These are phyloP conservation scores for Dasypus novemcinctus DNA, from an alignment of 2,113 vertebrate genomes.

Conservation along the genomic window DNA sequence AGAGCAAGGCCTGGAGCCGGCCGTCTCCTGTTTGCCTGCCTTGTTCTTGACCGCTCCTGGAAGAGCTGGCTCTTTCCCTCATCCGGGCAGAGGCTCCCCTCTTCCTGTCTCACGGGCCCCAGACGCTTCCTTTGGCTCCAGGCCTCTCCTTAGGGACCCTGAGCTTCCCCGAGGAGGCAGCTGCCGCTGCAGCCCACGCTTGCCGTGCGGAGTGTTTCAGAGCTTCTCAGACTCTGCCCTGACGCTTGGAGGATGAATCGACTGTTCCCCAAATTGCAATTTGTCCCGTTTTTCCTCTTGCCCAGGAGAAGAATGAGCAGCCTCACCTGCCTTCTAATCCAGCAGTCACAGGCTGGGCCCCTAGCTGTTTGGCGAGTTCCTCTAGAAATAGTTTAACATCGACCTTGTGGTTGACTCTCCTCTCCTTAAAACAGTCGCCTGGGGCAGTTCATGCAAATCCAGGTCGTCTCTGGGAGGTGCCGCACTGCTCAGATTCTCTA, in stretches of 20 bases:
- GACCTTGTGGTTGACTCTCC: neutral
- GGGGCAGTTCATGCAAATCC: neutral
- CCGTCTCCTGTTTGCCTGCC: neutral
- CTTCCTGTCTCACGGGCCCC: neutral
- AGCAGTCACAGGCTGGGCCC: neutral
- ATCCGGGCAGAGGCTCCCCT: neutral
- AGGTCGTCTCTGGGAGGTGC: neutral
- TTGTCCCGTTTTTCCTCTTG: neutral
- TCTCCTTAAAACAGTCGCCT: neutral
- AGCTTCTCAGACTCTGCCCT: neutral
- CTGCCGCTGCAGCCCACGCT: neutral
- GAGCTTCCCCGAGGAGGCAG: neutral
- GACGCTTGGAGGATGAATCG: neutral
- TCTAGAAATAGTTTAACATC: neutral
- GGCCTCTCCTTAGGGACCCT: neutral
- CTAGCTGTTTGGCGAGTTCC: neutral
- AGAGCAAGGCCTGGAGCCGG: neutral
- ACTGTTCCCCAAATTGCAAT: neutral
- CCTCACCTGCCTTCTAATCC: neutral
- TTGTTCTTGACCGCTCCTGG: neutral
- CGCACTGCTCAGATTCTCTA: neutral
- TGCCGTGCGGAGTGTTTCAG: neutral
- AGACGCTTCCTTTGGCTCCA: neutral
- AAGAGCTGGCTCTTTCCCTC: neutral
- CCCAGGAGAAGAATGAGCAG: neutral